Evolutionary conservation across 2,888 invertebrate species (phyloP), one percentile per base, ranked within the genome.

Genomic region (Melipona beecheii): DNA sequence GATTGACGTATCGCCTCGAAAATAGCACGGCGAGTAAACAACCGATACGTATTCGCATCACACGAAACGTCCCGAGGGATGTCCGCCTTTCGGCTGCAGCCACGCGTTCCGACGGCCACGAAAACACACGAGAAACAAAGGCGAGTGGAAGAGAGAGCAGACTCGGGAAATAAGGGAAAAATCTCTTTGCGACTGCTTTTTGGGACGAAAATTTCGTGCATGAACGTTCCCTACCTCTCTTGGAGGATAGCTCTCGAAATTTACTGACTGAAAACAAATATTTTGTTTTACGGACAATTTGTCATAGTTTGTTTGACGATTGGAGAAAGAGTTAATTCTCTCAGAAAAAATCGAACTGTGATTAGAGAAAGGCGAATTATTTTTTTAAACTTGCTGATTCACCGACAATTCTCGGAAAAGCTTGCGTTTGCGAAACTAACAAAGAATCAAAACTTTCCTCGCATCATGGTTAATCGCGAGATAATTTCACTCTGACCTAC

Each of bases 1-100:
- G 90, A 94, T 93, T 93, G 93, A 94, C 93, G 93, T 93, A 94
- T 93, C 91, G 92, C 91, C 89, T 86, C 87, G 91, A 89, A 92
- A 92, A 93, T 92, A 92, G 91, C 91, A 77, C 86, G 86, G 87
- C 85, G 87, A 90, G 93, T 94, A 94, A 94, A 94, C 94, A 94
- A 94, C 90, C 92, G 90, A 91, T 92, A 91, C 89, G 90, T 90
- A 90, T 91, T 91, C 90, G 87, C 85, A 85, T 87, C 84, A 87
- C 80, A 86, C 85, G 81, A 68, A 84, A 90, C 84, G 78, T 85
- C 89, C 77, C 86, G 49, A 17, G 89, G 88, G 86, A 90, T 83
- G 86, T 89, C 84, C 88, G 87, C 87, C 76, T 80, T 81, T 78
- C 79, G 85, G 85, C 86, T 87, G 88, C 88, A 86, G 82, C 78